These are phyloP conservation scores for Amaurobius ferox DNA, from an alignment of 2,888 invertebrate genomes.

Conservation along the genomic window DNA sequence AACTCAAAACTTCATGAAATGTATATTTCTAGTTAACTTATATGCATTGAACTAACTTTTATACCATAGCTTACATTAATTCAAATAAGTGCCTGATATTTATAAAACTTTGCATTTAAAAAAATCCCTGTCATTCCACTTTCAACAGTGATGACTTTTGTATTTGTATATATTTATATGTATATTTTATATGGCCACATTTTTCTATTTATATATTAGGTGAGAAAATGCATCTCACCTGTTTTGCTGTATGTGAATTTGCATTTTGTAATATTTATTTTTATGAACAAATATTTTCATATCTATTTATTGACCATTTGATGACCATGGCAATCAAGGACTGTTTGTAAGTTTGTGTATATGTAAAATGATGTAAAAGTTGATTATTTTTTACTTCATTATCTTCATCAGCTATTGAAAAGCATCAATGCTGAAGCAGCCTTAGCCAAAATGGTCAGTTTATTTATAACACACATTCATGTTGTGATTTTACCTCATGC, in stretches of 20 bases:
- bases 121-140: not conserved
- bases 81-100: not conserved
- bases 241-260: conserved; percentile 24
- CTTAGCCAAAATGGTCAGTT: conserved; percentile 35
- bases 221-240: conserved; percentile 29
- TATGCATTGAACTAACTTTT: too few relatives aligned
- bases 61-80: too few relatives aligned
- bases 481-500: conserved; percentile 66
- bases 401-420: not conserved
- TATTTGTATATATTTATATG: conserved; percentile 28
- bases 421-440: conserved; percentile 10
- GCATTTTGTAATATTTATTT: conserved; percentile 63
- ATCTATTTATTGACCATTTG: conserved; percentile 69
- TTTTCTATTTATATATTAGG: conserved; percentile 18
- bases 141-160: conserved; percentile 19
- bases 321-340: not conserved
- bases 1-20: too few relatives aligned
- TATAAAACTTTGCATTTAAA: not conserved
- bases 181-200: conserved; percentile 34
- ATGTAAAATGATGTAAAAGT: not conserved
- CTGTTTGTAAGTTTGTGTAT: not conserved
- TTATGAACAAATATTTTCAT: conserved; percentile 71
- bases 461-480: conserved; percentile 58
- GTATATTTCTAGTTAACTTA: too few relatives aligned
- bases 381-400: not conserved